Evolutionary conservation across 37 sponge, comb jelly and placozoan species (phyloP), one percentile per base, ranked within the genome.

Genomic region (Crambe crambe): DNA sequence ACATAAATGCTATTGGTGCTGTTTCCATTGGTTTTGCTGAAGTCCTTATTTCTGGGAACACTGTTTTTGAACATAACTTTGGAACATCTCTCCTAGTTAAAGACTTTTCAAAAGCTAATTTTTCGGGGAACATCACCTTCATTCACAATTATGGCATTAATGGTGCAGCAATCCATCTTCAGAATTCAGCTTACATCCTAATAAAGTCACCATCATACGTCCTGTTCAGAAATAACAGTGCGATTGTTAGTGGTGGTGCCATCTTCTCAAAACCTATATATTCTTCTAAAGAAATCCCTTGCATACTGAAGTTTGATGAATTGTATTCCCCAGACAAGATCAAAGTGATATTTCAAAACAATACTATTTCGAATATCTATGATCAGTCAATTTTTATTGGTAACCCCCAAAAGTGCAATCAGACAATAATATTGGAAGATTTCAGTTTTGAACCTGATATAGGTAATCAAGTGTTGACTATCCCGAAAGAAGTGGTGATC

Each of bases 61-160:
- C 61, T 60, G 4, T 20, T 25, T 60, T 60, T 25, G 61, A 60
- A 60, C 23, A n/a, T 4, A 60, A 60, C 17, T 20, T n/a, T 26
- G 61, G 61, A 60, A 60, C 61, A n/a, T 9, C 61, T 60, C 61
- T 60, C 27, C 17, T 60, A 60, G 4, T 60, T 9, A 60, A 60
- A 25, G 27, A 20, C 4, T 60, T 22, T n/a, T 60, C 61, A 22
- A 60, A 21, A n/a, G 61, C 61, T 21, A 20, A 9, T 20, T 60
- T 60, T 60, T 3, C 17, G 23, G 61, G 61, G 4, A 25, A 60
- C 61, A 60, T 60, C 25, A 9, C 6, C 61, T 60, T 60, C 27
- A 9, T 60, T 60, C 23, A 25, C n/a, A 60, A 60, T 60, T 20
- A 5, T 26, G 61, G 61, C 27, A 25, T 60, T 60, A 26, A 26